Base-by-base conservation (phyloP, 2,113 vertebrate genomes). In the Bagarius yarrelli region DNA sequence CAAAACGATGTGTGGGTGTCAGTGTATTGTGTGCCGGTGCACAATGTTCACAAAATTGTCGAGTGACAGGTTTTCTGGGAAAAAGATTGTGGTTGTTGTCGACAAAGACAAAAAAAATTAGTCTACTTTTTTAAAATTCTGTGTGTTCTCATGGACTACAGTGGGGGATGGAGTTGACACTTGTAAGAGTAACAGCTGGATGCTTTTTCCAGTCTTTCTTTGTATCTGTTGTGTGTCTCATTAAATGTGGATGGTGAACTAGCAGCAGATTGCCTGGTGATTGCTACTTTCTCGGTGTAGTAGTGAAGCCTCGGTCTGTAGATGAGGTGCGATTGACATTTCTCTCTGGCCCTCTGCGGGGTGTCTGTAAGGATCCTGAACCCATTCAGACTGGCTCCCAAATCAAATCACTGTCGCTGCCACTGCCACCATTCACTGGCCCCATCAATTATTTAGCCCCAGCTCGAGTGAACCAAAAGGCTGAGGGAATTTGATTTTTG, bases 401-500 rank as follows among this genome's bases (percentile, higher is more conserved):
- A 88, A 87, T 87, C 87, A 88, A 88, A 88, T 88, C 85, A 87
- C 85, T 64, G 83, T 70, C 75, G 59, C 56, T 85, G 86, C 79
- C 83, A 84, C 83, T 60, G 74, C 69, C 77, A 82, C 85, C 71
- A 56, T 67, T 84, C 80, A 85, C 76, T 88, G 81, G 86, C 83
- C 83, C 83, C 85, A 87, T 87, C 85, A 87, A 88, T 88, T 88
- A 88, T 88, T 88, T 88, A 87, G 84, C 76, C 79, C 85, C 53
- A 73, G 80, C 85, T 83, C 75, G 76, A 83, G 83, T 76, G 84
- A 85, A 83, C 81, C 69, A 85, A 83, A 85, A 84, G 83, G 84
- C 80, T 87, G 87, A 64, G 80, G 81, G 80, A 83, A 85, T 85
- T 84, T 87, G 79, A 83, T 88, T 87, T 47, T 84, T 81, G 82